Percentiles rank a stretch among this genome's conserved stretches.
phyloP scores from a whole-genome alignment of 2,888 invertebrate genomes.

The Callyntrura sp. region DNA sequence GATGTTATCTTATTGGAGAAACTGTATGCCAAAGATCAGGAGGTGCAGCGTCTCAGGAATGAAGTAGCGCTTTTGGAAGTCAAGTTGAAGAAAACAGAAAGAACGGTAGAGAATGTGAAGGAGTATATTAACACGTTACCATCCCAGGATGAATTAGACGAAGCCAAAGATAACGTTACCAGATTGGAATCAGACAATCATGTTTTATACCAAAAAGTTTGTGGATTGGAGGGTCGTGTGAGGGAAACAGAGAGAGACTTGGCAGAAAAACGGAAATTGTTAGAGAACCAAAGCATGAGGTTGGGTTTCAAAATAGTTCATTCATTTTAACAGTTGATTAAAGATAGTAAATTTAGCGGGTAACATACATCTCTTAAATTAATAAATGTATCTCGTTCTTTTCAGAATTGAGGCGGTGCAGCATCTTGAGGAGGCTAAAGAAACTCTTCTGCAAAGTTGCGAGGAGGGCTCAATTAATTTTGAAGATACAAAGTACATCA shows the following conservation, averaged over 20 bases:
- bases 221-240: slow-evolving; percentile 63
- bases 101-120: slow-evolving; percentile 77
- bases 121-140: slow-evolving; percentile 82
- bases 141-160: slow-evolving; percentile 80
- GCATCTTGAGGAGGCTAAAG: slow-evolving; percentile 81
- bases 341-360: too few relatives aligned
- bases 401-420: slow-evolving; percentile 80
- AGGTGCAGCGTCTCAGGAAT: slow-evolving; percentile 74
- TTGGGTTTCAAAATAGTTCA: background rate
- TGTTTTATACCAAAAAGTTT: slow-evolving; percentile 73
- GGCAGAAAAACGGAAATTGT: slow-evolving; percentile 59
- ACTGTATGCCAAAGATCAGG: slow-evolving; percentile 74
- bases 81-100: slow-evolving; percentile 72
- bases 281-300: slow-evolving; percentile 71
- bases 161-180: slow-evolving; percentile 73
- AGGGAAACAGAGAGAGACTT: slow-evolving; percentile 62
- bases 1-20: slow-evolving; percentile 76
- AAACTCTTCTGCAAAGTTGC: slow-evolving; percentile 63
- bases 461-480: slow-evolving; percentile 63
- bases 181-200: slow-evolving; percentile 76
- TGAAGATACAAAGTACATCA: slow-evolving; percentile 67
- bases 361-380: too few relatives aligned
- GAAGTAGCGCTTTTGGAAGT: slow-evolving; percentile 71
- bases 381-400: too few relatives aligned
- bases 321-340: background rate